These are phyloP conservation scores for Sapajus apella DNA, from an alignment of 2,113 vertebrate genomes.

Conservation along the genomic window DNA sequence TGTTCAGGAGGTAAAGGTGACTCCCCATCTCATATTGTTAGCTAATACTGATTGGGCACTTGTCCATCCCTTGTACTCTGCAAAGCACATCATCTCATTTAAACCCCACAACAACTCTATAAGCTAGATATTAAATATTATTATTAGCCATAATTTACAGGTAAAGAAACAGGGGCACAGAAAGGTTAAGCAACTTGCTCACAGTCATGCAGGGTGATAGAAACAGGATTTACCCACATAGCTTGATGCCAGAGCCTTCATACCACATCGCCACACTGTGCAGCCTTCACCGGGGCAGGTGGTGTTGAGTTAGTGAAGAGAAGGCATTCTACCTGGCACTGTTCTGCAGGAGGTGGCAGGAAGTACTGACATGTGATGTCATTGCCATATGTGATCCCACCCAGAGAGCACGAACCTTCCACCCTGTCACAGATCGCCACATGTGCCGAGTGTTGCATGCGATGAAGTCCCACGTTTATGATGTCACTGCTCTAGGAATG, in stretches of 20 bases:
- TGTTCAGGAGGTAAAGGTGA: background rate
- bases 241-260: background rate
- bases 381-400: background rate
- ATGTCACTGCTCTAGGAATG: background rate
- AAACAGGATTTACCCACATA: background rate
- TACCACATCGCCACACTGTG: rapidly evolving
- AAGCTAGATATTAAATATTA: background rate
- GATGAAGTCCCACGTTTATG: background rate
- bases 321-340: background rate
- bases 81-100: background rate
- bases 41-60: background rate
- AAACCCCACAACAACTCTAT: background rate
- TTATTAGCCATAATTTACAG: background rate
- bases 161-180: background rate
- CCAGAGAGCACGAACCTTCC: background rate
- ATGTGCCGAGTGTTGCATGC: background rate
- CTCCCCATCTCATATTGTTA: background rate
- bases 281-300: background rate
- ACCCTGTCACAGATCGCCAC: background rate
- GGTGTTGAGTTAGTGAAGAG: background rate
- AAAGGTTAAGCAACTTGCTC: background rate
- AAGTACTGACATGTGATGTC: background rate
- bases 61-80: background rate
- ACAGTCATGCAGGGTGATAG: background rate
- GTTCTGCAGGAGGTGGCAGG: background rate